phyloP scores from a whole-genome alignment of 2,888 invertebrate genomes.

The Dolichopus griseipennis region DNA sequence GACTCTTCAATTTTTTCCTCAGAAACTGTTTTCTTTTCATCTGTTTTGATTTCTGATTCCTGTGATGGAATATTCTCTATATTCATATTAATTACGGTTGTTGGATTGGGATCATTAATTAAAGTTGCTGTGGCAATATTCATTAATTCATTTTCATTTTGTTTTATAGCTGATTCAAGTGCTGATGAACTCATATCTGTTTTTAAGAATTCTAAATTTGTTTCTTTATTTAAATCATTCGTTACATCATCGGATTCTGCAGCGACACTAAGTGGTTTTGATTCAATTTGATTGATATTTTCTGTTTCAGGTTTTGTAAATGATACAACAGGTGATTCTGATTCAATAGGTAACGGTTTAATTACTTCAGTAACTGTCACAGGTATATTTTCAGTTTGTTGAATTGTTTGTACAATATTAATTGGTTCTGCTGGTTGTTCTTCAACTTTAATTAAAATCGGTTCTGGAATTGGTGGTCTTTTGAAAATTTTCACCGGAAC shows the following conservation, averaged over 20 bases:
- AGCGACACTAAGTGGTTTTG: not conserved
- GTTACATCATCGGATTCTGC: not conserved
- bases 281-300: not conserved
- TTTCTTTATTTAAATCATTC: not conserved
- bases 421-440: not conserved
- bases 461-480: constrained; percentile 14
- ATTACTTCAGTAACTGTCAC: not conserved
- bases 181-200: not conserved
- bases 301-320: not conserved
- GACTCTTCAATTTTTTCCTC: not conserved
- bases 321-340: not conserved
- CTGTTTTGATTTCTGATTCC: not conserved
- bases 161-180: too few species aligned
- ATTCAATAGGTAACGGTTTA: not conserved
- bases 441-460: not conserved
- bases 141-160: not conserved
- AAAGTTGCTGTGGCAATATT: not conserved
- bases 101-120: constrained; percentile 14
- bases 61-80: not conserved
- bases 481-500: not conserved
- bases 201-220: not conserved
- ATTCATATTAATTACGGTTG: constrained; percentile 4
- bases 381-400: not conserved
- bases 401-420: not conserved
- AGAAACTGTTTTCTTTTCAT: not conserved